These are phyloP conservation scores for Pangasianodon hypophthalmus DNA, from an alignment of 2,113 vertebrate genomes.

Conservation along the genomic window DNA sequence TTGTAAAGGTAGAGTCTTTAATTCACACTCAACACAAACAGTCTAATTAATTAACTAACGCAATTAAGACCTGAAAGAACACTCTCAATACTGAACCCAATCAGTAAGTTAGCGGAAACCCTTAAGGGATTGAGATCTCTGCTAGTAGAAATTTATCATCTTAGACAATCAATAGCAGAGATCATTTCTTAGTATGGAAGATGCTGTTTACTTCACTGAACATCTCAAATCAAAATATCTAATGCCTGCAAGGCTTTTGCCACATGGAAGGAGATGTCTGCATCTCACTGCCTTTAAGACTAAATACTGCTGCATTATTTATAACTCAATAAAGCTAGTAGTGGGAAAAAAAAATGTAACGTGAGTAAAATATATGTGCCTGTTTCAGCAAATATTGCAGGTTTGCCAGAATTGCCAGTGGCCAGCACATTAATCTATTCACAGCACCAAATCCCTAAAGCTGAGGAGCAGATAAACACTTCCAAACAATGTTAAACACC, in stretches of 20 bases:
- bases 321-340: constrained; percentile 32
- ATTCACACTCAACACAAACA: constrained; percentile 5
- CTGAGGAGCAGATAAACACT: not conserved
- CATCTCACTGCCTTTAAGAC: constrained; percentile 35
- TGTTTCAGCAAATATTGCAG: constrained; percentile 18
- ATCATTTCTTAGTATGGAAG: constrained; percentile 16
- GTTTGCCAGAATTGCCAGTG: not conserved
- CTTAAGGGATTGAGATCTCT: not conserved
- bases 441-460: not conserved
- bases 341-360: not conserved
- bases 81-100: not conserved
- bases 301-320: constrained; percentile 46
- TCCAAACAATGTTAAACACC: not conserved
- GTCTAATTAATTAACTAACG: constrained; percentile 21
- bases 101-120: not conserved
- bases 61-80: constrained; percentile 6
- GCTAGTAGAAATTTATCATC: constrained; percentile 12
- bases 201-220: constrained; percentile 37
- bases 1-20: not conserved
- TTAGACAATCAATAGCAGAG: constrained; percentile 23
- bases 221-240: constrained; percentile 32
- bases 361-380: not conserved
- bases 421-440: not conserved
- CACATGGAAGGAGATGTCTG: constrained; percentile 18
- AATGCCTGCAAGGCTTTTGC: constrained; percentile 4